Conservation (phyloP, 1,140 invertebrate species). For the Mya arenaria region DNA sequence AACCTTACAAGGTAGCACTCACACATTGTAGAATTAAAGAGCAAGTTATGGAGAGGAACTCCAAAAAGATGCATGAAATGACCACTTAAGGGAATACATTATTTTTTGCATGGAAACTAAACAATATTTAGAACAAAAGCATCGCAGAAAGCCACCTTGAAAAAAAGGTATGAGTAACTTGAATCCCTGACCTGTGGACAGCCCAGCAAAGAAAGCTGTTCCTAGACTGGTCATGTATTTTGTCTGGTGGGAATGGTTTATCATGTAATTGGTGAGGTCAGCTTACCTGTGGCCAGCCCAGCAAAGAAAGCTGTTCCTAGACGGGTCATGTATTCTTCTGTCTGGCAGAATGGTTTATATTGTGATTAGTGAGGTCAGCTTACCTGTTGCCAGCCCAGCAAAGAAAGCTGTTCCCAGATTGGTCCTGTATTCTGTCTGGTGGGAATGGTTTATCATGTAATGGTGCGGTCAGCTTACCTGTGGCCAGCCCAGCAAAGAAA, state of each 20-base stretch:
- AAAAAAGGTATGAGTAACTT: not conserved
- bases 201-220: constrained; percentile 89
- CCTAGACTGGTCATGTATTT: constrained; percentile 84
- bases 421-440: constrained; percentile 70
- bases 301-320: not conserved
- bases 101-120: no score
- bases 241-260: constrained; percentile 84
- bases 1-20: no score
- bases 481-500: constrained; percentile 89
- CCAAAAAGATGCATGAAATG: not conserved
- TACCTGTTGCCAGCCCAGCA: constrained; percentile 78
- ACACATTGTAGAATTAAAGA: no score
- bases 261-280: constrained; percentile 85
- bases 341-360: not conserved
- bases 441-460: constrained; percentile 83
- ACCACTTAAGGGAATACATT: not conserved
- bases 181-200: constrained; percentile 85
- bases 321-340: not conserved
- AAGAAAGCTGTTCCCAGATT: constrained; percentile 89
- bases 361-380: no score
- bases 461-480: constrained; percentile 82
- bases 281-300: not conserved
- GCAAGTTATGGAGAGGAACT: not conserved
- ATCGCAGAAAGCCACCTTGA: no score
- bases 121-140: not conserved